A percentile compares a stretch with the other conserved stretches of the same genome.
Conservation (phyloP, 1,140 invertebrate genomes). For the Cotesia typhae region DNA sequence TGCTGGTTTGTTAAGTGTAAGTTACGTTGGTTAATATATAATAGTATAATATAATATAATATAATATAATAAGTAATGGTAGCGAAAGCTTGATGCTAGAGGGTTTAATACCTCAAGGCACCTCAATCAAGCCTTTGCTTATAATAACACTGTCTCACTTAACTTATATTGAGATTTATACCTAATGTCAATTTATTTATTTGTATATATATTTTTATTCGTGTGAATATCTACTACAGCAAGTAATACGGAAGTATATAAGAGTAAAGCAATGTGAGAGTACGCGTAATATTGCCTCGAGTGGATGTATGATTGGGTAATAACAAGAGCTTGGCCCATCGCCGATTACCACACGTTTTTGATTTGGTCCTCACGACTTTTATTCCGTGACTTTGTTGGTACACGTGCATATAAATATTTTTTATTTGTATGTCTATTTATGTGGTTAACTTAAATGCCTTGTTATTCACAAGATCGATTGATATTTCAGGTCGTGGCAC, state of each 20-base stretch:
- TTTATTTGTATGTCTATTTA: neutral
- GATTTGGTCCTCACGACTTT: neutral
- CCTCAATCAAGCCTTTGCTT: neutral
- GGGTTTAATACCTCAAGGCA: neutral
- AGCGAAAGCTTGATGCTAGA: constrained; percentile 1
- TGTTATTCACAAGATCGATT: neutral
- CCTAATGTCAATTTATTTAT: neutral
- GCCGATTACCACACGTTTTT: constrained; percentile 17
- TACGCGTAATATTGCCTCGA: constrained; percentile 17
- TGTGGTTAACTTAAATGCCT: constrained; percentile 4
- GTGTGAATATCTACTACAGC: neutral
- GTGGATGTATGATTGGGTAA: constrained; percentile 8
- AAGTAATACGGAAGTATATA: constrained; percentile 27
- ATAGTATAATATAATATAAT: no score
- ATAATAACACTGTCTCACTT: no score
- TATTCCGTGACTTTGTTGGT: neutral
- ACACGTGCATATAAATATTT: neutral
- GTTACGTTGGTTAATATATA: no score
- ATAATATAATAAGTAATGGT: neutral
- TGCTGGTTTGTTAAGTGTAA: no score
- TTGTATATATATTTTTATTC: neutral
- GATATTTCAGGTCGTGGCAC: neutral
- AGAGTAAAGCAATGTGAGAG: constrained; percentile 5
- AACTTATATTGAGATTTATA: constrained; percentile 6
- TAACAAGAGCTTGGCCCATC: constrained; percentile 20